phyloP scores from a whole-genome alignment of 2,113 vertebrate genomes.

The Dromiciops gliroides region DNA sequence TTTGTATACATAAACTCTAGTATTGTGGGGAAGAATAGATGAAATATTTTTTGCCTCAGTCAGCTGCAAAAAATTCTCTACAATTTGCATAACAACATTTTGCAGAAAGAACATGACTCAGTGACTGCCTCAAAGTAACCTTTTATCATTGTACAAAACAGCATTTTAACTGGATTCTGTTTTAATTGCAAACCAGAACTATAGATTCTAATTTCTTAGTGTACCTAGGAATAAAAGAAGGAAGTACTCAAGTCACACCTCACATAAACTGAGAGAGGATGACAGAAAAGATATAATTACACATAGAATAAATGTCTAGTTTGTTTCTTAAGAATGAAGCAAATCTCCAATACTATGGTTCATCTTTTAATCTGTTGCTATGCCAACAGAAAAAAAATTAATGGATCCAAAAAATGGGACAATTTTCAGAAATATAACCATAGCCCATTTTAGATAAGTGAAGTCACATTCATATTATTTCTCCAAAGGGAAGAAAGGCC shows the following conservation, averaged over 20 bases:
- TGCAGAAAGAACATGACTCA: constrained; percentile 44
- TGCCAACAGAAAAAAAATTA: constrained; percentile 75
- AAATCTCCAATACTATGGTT: constrained; percentile 65
- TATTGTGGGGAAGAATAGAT: constrained; percentile 34
- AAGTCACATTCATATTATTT: constrained; percentile 58
- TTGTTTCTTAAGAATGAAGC: constrained; percentile 72
- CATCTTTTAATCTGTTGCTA: constrained; percentile 75
- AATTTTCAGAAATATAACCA: constrained; percentile 74
- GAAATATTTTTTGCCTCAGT: constrained; percentile 35
- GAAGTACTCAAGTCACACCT: constrained; percentile 46
- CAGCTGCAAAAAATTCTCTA: constrained; percentile 28
- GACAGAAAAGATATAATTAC: constrained; percentile 61
- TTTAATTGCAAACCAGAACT: constrained; percentile 47
- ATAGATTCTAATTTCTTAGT: constrained; percentile 41
- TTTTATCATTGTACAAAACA: constrained; percentile 17
- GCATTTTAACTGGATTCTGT: constrained; percentile 17
- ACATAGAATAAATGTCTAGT: constrained; percentile 73
- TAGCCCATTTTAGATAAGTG: constrained; percentile 66
- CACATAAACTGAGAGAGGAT: constrained; percentile 34
- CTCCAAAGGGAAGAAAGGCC: constrained; percentile 47
- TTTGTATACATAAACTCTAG: constrained; percentile 5
- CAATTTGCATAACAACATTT: constrained; percentile 44
- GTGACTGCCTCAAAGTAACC: constrained; percentile 9
- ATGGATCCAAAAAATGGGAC: constrained; percentile 72
- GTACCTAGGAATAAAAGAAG: constrained; percentile 34